phyloP scores from a whole-genome alignment of 2,797 vertebrate species.

The Scyliorhinus canicula region DNA sequence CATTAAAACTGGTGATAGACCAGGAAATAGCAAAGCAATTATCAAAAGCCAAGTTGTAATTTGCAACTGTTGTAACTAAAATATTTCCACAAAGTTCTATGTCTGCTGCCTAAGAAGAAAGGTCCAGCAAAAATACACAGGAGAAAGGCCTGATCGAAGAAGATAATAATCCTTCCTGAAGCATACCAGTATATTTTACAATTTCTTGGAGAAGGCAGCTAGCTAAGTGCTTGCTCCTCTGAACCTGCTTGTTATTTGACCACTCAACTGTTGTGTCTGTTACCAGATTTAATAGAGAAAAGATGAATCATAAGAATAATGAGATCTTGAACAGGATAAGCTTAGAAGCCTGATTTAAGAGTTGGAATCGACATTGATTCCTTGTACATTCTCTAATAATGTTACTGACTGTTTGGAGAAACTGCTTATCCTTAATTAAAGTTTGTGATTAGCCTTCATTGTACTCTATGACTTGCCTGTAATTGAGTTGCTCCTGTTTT shows the following conservation, averaged over 20 bases:
- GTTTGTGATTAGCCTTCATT: neutral
- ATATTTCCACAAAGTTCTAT: neutral
- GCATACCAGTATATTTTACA: neutral
- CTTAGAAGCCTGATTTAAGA: neutral
- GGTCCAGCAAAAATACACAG: neutral
- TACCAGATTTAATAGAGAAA: neutral
- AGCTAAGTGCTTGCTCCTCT: neutral
- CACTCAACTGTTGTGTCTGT: neutral
- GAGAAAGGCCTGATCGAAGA: neutral
- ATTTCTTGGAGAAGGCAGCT: neutral
- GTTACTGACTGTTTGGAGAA: neutral
- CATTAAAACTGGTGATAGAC: neutral
- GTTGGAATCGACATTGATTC: neutral
- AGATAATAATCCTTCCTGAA: neutral
- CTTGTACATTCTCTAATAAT: neutral
- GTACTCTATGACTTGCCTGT: neutral
- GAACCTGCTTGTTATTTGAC: neutral
- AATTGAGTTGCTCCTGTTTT: neutral
- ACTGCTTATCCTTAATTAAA: neutral
- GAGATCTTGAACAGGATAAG: constrained; percentile 1
- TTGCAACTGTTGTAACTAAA: neutral
- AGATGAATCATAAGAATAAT: neutral
- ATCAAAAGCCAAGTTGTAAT: neutral
- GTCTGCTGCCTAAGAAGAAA: neutral
- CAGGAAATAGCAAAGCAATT: neutral